phyloP scores from a whole-genome alignment of 2,113 vertebrate species.

The Casuarius casuarius region DNA sequence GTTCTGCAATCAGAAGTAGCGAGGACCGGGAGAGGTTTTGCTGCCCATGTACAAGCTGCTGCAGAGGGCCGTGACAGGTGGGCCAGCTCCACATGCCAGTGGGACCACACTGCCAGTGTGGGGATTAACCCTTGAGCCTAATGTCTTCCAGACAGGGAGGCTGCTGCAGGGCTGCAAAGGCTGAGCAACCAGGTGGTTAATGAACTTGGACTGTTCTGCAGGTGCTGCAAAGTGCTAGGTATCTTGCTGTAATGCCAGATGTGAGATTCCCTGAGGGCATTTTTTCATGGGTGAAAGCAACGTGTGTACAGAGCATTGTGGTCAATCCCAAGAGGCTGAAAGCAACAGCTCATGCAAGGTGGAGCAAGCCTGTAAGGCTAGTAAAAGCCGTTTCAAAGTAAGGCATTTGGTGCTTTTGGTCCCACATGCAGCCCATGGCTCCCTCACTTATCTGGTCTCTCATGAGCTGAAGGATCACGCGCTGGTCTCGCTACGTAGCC shows the following conservation, averaged over 20 bases:
- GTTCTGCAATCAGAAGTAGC: neutral
- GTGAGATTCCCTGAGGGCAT: accelerated
- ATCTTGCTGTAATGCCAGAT: neutral
- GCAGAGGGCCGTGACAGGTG: neutral
- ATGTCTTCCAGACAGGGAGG: neutral
- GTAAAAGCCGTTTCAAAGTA: neutral
- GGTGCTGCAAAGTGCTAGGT: neutral
- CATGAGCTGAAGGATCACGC: accelerated
- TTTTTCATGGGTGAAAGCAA: neutral
- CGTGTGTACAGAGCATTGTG: accelerated
- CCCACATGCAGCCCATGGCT: neutral
- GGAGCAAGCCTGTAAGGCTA: neutral
- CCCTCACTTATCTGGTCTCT: neutral
- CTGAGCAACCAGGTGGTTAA: neutral
- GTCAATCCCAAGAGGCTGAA: neutral
- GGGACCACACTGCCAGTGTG: neutral
- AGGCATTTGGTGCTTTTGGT: neutral
- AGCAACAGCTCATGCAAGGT: neutral
- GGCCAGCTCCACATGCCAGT: neutral
- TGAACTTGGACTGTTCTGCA: accelerated
- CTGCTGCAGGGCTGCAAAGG: neutral
- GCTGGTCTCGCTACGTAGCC: accelerated
- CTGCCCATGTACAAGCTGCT: neutral
- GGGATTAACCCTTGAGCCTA: neutral
- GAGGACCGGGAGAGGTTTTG: neutral